Evolutionary conservation across 2,113 vertebrate genomes (phyloP).

Genomic region (Eolophus roseicapilla): DNA sequence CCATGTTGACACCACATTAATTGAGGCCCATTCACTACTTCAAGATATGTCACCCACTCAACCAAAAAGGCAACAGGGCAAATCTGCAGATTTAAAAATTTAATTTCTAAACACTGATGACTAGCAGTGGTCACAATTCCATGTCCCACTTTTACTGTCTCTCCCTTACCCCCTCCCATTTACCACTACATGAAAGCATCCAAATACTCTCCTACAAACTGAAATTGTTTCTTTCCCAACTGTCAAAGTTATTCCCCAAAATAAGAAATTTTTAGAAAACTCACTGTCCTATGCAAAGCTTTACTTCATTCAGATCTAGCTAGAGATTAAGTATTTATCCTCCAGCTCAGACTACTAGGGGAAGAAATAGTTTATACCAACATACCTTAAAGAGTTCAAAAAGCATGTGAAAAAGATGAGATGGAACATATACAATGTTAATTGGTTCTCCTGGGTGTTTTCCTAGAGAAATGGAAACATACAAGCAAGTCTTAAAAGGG

Average conservation of each 20-base stretch:
- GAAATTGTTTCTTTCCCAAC: not conserved
- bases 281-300: not conserved
- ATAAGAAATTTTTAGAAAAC: not conserved
- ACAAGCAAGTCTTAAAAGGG: not conserved
- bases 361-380: not conserved
- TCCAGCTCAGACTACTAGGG: not conserved
- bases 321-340: not conserved
- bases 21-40: not conserved
- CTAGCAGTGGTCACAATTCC: not conserved
- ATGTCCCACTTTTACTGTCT: not conserved
- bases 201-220: not conserved
- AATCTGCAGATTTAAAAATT: not conserved
- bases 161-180: not conserved
- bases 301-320: not conserved
- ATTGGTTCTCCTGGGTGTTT: slow-evolving; percentile 82
- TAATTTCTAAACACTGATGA: not conserved
- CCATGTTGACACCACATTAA: not conserved
- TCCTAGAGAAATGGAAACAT: slow-evolving; percentile 69
- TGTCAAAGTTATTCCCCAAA: not conserved
- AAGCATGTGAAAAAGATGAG: slow-evolving; percentile 97
- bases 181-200: not conserved
- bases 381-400: slow-evolving; percentile 98
- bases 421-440: slow-evolving; percentile 93
- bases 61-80: not conserved
- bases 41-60: not conserved